Percentiles rank a stretch among this genome's conserved stretches.
phyloP scores from a whole-genome alignment of 2,113 vertebrate species.

The Psephotus haematonotus region DNA sequence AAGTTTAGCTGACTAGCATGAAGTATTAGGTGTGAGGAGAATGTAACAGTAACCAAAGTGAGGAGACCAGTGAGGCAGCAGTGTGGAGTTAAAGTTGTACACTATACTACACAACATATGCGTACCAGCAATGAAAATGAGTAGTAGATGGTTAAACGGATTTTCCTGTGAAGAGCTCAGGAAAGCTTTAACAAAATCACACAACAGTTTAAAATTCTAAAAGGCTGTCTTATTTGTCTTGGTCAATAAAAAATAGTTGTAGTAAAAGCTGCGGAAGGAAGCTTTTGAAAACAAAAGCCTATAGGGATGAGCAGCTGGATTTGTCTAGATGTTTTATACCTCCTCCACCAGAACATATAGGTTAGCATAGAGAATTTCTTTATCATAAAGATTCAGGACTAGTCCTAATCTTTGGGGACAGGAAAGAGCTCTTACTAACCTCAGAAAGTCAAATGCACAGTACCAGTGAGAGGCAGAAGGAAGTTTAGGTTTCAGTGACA shows the following conservation, averaged over 20 bases:
- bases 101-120: neutral
- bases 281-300: neutral
- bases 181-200: neutral
- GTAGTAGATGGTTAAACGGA: neutral
- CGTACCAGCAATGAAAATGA: neutral
- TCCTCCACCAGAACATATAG: neutral
- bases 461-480: neutral
- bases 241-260: neutral
- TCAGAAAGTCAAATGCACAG: rapidly evolving
- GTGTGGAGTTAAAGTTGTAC: neutral
- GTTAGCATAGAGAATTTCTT: neutral
- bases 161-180: neutral
- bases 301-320: neutral
- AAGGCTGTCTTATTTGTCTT: neutral
- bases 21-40: neutral
- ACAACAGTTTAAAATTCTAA: neutral
- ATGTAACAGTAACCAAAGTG: neutral
- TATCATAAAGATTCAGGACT: neutral
- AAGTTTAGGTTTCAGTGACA: neutral
- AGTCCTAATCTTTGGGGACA: neutral
- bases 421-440: neutral
- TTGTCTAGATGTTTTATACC: neutral
- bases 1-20: neutral
- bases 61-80: neutral
- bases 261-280: neutral